These are phyloP conservation scores for Scaeva pyrastri DNA, from an alignment of 2,888 invertebrate species.

Conservation along the genomic window DNA sequence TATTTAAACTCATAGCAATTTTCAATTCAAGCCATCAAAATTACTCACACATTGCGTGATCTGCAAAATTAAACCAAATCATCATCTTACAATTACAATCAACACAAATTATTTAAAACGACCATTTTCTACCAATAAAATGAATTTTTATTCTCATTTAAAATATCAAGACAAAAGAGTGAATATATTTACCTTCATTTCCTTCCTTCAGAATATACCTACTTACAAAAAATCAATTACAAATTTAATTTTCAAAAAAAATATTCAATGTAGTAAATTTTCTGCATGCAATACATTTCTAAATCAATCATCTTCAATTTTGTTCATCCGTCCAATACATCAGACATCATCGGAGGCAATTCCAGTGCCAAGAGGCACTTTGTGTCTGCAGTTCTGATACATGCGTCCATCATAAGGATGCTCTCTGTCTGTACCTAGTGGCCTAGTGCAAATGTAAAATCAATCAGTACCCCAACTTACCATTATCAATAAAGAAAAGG, in stretches of 20 bases:
- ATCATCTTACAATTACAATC: background rate
- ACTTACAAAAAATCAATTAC: conserved; percentile 19
- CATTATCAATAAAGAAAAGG: background rate
- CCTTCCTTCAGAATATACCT: background rate
- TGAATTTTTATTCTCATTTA: conserved; percentile 28
- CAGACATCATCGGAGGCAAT: conserved; percentile 19
- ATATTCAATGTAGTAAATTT: conserved; percentile 18
- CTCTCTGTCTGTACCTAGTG: background rate
- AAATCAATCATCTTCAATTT: conserved; percentile 50
- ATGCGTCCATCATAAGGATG: conserved; percentile 5
- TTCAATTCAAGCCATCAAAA: background rate
- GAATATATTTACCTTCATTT: too few species aligned
- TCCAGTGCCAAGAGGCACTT: conserved; percentile 17
- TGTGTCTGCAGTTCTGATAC: background rate
- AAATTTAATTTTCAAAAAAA: background rate
- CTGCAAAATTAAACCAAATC: conserved; percentile 29
- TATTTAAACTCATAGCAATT: background rate
- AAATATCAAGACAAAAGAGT: background rate
- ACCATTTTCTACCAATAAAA: conserved; percentile 37
- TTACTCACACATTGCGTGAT: conserved; percentile 38
- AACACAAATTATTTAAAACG: conserved; percentile 40
- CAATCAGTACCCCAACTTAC: conserved; percentile 48
- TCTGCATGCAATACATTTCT: conserved; percentile 37
- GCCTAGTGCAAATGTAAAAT: conserved; percentile 23
- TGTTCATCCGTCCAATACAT: conserved; percentile 43